Base-by-base conservation (phyloP, 2,113 vertebrate species). In the Alethe diademata region DNA sequence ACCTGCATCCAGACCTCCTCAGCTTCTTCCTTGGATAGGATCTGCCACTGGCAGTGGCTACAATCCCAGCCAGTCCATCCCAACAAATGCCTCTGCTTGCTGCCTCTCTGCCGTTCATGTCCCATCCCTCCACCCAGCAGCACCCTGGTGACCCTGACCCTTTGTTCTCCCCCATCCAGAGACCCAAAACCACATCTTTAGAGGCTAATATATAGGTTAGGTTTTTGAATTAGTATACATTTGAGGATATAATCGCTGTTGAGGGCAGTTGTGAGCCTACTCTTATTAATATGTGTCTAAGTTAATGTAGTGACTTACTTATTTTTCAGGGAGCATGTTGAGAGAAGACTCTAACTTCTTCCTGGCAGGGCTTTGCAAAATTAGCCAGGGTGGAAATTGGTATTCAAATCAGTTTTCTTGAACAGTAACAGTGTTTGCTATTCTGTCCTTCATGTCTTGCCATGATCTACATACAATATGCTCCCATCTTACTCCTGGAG, bases 381-480 rank as follows among this genome's bases (percentile, higher is more conserved):
- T 50, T 23, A 74, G 6, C 9, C 14, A 25, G n/a, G 23, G 19
- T 54, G 26, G n/a, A 69, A 88, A 66, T 19, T 43, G 16, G 12
- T 31, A 35, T 31, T 45, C 43, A 65, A 42, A 48, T 35, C 8
- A 54, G 7, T 2, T 67, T 40, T 35, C 65, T 67, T 7, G 0
- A 19, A 35, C 29, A 42, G 28, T 61, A 45, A 33, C 0, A 3
- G 4, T 51, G 18, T 62, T 74, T 87, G 16, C 29, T 78, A 2
- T 54, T 67, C 47, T 78, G 61, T 50, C 60, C 65, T 73, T 69
- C 1, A 0, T 42, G 28, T 84, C 26, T 65, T 80, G n/a, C 50
- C 20, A 7, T 51, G 8, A 14, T 47, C 10, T 5, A 45, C 0
- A 1, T 4, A 42, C 0, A 3, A 14, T 54, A 38, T 42, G 18